Conservation (phyloP, 2,113 vertebrate species). For the Lethenteron reissneri region DNA sequence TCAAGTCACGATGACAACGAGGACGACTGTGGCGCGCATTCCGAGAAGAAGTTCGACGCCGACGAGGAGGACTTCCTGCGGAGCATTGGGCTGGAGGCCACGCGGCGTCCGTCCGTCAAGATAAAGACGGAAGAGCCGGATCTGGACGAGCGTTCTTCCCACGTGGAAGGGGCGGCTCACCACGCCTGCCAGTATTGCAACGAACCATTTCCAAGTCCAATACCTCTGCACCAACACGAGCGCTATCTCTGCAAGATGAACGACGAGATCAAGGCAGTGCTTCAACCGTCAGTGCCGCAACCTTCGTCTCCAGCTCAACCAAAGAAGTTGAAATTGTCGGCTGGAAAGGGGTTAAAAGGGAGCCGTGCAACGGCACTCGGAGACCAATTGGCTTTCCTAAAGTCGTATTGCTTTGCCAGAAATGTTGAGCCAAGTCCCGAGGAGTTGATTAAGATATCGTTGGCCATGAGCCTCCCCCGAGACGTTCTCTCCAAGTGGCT, state of each 20-base stretch:
- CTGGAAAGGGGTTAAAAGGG: no score
- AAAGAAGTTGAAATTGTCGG: no score
- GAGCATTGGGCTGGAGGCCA: neutral
- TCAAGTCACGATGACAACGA: no score
- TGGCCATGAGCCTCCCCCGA: constrained; percentile 64
- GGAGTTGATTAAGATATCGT: constrained; percentile 77
- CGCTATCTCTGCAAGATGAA: constrained; percentile 26
- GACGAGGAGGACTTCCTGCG: constrained; percentile 8
- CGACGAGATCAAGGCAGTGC: constrained; percentile 10
- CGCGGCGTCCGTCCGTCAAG: constrained; percentile 12
- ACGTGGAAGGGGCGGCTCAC: neutral
- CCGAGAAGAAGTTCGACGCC: no score
- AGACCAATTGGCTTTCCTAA: constrained; percentile 72
- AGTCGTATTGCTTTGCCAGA: constrained; percentile 84
- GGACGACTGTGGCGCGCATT: no score
- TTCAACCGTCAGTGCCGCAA: neutral
- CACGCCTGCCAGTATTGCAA: constrained; percentile 22
- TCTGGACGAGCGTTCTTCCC: constrained; percentile 7
- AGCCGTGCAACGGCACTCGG: constrained; percentile 26
- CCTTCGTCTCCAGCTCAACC: no score
- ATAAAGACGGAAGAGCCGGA: constrained; percentile 10
- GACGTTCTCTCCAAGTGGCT: constrained; percentile 89
- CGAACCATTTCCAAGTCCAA: constrained; percentile 26
- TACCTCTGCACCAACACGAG: constrained; percentile 28
- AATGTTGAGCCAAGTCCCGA: constrained; percentile 73